Percentiles rank a stretch among this genome's conserved stretches.
These are phyloP conservation scores for Malthinus seriepunctatus DNA, from an alignment of 2,888 invertebrate genomes.

Conservation along the genomic window DNA sequence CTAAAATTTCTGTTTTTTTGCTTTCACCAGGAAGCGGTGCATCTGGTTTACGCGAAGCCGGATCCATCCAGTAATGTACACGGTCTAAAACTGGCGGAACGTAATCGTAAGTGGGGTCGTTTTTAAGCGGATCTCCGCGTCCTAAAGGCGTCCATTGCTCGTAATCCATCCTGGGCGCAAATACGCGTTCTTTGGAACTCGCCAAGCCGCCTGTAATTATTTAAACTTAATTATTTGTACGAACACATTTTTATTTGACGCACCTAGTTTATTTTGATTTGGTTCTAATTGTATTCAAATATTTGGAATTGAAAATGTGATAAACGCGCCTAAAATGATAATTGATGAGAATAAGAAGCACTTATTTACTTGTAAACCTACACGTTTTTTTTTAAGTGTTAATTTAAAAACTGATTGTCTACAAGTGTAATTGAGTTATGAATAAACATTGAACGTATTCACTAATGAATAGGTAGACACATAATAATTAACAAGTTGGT, in stretches of 20 bases:
- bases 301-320: no score
- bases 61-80: slow-evolving; percentile 80
- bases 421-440: no score
- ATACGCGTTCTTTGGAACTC: slow-evolving; percentile 53
- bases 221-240: no score
- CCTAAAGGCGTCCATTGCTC: slow-evolving; percentile 86
- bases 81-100: slow-evolving; percentile 79
- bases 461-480: slow-evolving; percentile 6
- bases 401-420: no score
- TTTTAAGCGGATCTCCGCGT: slow-evolving; percentile 78
- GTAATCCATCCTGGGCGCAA: slow-evolving; percentile 79
- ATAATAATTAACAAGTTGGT: slow-evolving; percentile 15
- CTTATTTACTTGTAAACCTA: no score
- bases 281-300: no score
- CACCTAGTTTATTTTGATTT: no score
- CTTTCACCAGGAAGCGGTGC: slow-evolving; percentile 56
- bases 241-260: no score
- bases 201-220: slow-evolving; percentile 33
- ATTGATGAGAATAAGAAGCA: no score
- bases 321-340: no score
- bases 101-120: slow-evolving; percentile 84
- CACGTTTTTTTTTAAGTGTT: no score
- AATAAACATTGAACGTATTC: no score
- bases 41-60: slow-evolving; percentile 62
- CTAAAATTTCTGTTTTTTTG: slow-evolving; percentile 68